Base-by-base conservation (phyloP, 2,113 vertebrate genomes). In the Elgaria multicarinata region DNA sequence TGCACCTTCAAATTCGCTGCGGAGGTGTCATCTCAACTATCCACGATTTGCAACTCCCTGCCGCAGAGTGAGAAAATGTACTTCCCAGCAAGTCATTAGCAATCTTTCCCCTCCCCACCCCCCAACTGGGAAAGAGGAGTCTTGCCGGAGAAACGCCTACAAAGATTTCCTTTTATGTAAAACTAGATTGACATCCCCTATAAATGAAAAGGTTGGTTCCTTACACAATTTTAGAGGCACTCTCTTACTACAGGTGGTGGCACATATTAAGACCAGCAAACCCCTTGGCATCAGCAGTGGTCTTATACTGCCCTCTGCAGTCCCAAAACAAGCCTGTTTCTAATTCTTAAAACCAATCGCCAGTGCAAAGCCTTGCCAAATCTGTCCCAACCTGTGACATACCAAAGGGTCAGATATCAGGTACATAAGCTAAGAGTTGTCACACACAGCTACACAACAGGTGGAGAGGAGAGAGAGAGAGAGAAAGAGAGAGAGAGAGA, bases 301-400 rank as follows among this genome's bases (percentile, higher is more conserved):
- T 98, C 98, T 98, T 96, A 95, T 97, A 97, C 97, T 98, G 98
- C 98, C 98, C 98, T 97, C 98, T 99, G 95, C 97, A 98, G 98
- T 96, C 90, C 85, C 1, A 16, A 84, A 33, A 84, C 77, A 26
- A 0, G 18, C 62, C 3, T 76, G 66, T 64, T 78, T 24, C 58
- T 16, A 22, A 84, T 85, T 85, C 58, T 1, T 0, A 53, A 44
- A 84, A 81, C 84, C 78, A 67, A 83, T 55, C 90, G 85, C 87
- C 90, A 2, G 28, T 80, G 85, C 46, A 90, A 94, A 95, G 89
- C 94, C 86, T 96, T 95, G 93, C 92, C 93, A 95, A 93, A 94
- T 76, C 83, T 91, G 80, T 91, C 92, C 93, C 80, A 90, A 91
- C 86, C 79, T 89, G 92, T 92, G 93, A 94, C 92, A 85, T 58